phyloP scores from a whole-genome alignment of 2,797 vertebrate species.

The Holocentrus rufus region DNA sequence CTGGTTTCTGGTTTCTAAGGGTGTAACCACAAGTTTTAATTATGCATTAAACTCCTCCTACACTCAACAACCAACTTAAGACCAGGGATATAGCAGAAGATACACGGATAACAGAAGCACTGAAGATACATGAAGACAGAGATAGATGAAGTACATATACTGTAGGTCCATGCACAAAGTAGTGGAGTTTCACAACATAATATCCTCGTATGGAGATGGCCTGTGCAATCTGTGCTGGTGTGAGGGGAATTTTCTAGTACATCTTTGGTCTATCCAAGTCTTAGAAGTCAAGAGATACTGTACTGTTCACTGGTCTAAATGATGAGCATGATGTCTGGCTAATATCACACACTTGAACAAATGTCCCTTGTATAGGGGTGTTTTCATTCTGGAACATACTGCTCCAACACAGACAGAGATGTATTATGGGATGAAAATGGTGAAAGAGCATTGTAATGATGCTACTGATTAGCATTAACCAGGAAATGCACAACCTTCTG shows the following conservation, averaged over 20 bases:
- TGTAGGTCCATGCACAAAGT: too few species aligned
- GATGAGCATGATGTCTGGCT: background rate
- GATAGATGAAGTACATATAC: too few species aligned
- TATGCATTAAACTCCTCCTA: background rate
- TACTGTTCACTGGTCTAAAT: background rate
- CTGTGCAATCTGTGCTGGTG: background rate
- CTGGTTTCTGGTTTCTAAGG: too few species aligned
- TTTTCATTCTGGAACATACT: background rate
- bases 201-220: background rate
- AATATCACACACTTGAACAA: background rate
- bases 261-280: background rate
- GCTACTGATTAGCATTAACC: slow-evolving; percentile 14
- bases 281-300: background rate
- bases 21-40: background rate
- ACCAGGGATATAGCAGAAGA: background rate
- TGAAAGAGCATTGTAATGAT: background rate
- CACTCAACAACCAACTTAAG: background rate
- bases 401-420: background rate
- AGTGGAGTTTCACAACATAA: too few species aligned
- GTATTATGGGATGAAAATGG: background rate
- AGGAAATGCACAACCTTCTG: slow-evolving; percentile 32
- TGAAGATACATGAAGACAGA: too few species aligned
- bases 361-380: background rate
- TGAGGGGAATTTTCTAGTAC: background rate
- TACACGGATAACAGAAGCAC: too few species aligned